Percentiles rank a stretch among this genome's conserved stretches.
These are phyloP conservation scores for Heliconius aoede DNA, from an alignment of 2,888 invertebrate species.

Conservation along the genomic window DNA sequence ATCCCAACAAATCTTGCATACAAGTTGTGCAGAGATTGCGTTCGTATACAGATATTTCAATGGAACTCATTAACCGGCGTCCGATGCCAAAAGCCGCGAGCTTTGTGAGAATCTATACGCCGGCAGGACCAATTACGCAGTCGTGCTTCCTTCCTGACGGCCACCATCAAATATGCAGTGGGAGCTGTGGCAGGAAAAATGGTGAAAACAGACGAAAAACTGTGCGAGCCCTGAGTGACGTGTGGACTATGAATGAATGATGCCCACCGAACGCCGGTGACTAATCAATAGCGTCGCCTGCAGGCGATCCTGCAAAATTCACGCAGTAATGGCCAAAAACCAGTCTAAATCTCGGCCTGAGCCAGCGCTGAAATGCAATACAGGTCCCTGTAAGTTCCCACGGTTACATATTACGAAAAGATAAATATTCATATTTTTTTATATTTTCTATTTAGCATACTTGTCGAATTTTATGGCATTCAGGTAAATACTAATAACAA, in stretches of 20 bases:
- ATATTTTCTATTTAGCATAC: no score
- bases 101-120: conserved; percentile 61
- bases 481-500: not conserved
- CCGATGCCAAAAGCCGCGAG: conserved; percentile 53
- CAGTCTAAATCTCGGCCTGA: conserved; percentile 46
- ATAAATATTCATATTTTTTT: not conserved
- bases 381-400: conserved; percentile 23
- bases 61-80: conserved; percentile 58
- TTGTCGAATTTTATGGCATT: not conserved
- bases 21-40: conserved; percentile 15
- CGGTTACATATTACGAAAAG: not conserved
- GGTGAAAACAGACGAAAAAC: conserved; percentile 57
- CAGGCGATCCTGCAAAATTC: conserved; percentile 60
- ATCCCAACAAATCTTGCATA: conserved; percentile 30
- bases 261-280: conserved; percentile 58
- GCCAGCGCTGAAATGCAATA: conserved; percentile 37
- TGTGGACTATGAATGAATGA: conserved; percentile 74
- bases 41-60: conserved; percentile 48
- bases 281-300: conserved; percentile 61
- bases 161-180: conserved; percentile 73
- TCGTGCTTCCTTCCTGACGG: conserved; percentile 69
- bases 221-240: conserved; percentile 61
- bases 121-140: conserved; percentile 69
- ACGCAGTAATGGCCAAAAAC: conserved; percentile 61
- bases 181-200: conserved; percentile 57